These are phyloP conservation scores for Sogatella furcifera DNA, from an alignment of 1,140 invertebrate species.

Conservation along the genomic window DNA sequence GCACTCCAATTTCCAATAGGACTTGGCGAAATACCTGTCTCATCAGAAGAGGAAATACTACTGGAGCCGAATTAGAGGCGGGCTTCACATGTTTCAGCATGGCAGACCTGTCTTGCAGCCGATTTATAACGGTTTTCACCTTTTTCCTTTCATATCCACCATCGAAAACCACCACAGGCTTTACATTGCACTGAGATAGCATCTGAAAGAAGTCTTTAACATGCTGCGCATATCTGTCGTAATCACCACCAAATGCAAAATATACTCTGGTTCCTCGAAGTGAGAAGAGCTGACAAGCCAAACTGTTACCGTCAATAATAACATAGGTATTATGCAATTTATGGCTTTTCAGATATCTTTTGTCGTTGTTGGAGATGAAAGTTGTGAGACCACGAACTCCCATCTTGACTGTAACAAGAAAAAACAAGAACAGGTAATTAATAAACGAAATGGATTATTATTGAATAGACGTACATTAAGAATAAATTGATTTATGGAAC, in stretches of 20 bases:
- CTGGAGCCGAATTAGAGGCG: neutral
- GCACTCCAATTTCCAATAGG: conserved; percentile 48
- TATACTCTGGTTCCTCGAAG: conserved; percentile 40
- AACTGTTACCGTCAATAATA: conserved; percentile 72
- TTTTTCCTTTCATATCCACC: conserved; percentile 69
- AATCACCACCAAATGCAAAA: conserved; percentile 76
- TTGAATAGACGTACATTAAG: too few species aligned
- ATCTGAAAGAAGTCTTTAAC: conserved; percentile 58
- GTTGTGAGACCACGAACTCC: conserved; percentile 72
- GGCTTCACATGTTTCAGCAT: conserved; percentile 8
- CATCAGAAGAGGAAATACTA: conserved; percentile 57
- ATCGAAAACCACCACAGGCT: conserved; percentile 70
- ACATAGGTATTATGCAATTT: conserved; percentile 56
- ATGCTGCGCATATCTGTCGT: conserved; percentile 55
- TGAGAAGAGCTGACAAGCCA: conserved; percentile 61
- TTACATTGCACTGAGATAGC: conserved; percentile 58
- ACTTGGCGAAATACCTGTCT: conserved; percentile 59
- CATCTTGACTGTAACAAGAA: conserved; percentile 38
- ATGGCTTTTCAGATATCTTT: conserved; percentile 48
- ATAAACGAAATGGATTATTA: too few species aligned
- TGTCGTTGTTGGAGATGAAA: conserved; percentile 56
- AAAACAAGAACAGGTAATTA: too few species aligned
- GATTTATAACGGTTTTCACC: conserved; percentile 50
- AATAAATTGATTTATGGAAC: too few species aligned
- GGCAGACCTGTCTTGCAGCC: conserved; percentile 49